Conservation (phyloP, 1,140 invertebrate species). For the Theocolax elegans region DNA sequence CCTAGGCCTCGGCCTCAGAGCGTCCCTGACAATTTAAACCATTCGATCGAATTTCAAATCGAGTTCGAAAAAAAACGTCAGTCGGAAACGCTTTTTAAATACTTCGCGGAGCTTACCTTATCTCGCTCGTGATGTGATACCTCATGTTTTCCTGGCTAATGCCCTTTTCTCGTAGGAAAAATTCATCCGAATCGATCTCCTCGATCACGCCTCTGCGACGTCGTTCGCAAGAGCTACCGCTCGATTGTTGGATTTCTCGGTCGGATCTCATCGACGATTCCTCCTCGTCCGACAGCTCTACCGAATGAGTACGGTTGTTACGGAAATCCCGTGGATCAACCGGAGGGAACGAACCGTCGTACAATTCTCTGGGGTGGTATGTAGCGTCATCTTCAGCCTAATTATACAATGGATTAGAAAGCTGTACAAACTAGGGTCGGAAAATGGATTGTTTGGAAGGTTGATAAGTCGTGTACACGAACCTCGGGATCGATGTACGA, state of each 20-base stretch:
- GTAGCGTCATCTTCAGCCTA: conserved; percentile 5
- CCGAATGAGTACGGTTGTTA: conserved; percentile 24
- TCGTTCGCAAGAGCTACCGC: conserved; percentile 67
- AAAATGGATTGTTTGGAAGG: too few relatives aligned
- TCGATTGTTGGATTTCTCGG: conserved; percentile 64
- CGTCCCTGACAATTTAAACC: conserved; percentile 21
- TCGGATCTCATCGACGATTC: conserved; percentile 58
- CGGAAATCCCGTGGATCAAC: conserved; percentile 56
- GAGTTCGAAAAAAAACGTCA: too few relatives aligned
- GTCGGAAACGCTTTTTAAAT: too few relatives aligned
- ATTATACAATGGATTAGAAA: neutral
- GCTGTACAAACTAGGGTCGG: too few relatives aligned
- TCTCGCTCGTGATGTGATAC: conserved; percentile 80
- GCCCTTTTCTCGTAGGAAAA: conserved; percentile 82
- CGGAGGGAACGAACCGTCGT: conserved; percentile 49
- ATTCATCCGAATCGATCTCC: conserved; percentile 87
- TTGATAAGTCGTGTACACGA: too few relatives aligned
- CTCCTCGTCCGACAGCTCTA: conserved; percentile 49
- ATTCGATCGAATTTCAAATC: neutral
- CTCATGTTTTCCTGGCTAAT: conserved; percentile 85
- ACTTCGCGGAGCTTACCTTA: conserved; percentile 75
- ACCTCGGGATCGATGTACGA: conserved; percentile 33
- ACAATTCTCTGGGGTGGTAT: conserved; percentile 42
- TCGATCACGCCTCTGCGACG: conserved; percentile 76
- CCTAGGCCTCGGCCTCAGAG: conserved; percentile 11